Conservation (phyloP, 2,113 vertebrate species). For the Blennius ocellaris region DNA sequence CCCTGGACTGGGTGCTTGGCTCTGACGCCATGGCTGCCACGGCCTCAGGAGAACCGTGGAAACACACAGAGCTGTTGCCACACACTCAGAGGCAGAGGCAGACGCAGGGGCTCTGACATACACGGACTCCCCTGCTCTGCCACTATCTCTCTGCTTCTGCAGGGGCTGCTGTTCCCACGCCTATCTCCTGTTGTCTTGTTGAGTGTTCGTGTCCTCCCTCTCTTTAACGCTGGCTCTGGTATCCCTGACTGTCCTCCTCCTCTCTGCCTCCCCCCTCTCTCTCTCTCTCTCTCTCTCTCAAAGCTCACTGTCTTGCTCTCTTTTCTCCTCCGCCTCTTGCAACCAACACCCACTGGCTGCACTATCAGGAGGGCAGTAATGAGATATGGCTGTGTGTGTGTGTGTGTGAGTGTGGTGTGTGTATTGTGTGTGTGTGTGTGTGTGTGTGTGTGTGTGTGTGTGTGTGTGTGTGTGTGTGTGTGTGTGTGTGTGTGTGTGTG, state of each 20-base stretch:
- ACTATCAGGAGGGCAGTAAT: conserved; percentile 80
- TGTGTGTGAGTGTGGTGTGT: background rate
- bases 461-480: conserved; percentile 35
- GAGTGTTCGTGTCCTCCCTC: conserved; percentile 44
- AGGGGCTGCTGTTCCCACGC: conserved; percentile 50
- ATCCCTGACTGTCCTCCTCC: conserved; percentile 53
- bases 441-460: conserved; percentile 33
- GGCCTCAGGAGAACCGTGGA: conserved; percentile 77
- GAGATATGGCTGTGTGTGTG: conserved; percentile 71
- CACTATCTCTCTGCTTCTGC: conserved; percentile 28
- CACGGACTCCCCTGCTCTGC: conserved; percentile 32
- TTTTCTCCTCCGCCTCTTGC: conserved; percentile 72
- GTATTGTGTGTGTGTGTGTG: conserved; percentile 3
- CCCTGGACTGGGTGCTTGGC: conserved; percentile 85
- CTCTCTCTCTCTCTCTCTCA: conserved; percentile 42
- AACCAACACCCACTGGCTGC: conserved; percentile 76
- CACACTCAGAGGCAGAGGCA: conserved; percentile 28
- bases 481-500: conserved; percentile 19
- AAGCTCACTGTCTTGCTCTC: conserved; percentile 65
- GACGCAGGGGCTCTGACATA: conserved; percentile 19
- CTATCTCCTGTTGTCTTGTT: conserved; percentile 61
- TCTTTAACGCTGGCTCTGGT: conserved; percentile 52
- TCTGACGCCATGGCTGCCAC: conserved; percentile 87
- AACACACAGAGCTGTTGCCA: conserved; percentile 52
- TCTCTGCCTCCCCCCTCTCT: conserved; percentile 34